phyloP scores from a whole-genome alignment of 2,888 invertebrate genomes.

The Morpho achilles region DNA sequence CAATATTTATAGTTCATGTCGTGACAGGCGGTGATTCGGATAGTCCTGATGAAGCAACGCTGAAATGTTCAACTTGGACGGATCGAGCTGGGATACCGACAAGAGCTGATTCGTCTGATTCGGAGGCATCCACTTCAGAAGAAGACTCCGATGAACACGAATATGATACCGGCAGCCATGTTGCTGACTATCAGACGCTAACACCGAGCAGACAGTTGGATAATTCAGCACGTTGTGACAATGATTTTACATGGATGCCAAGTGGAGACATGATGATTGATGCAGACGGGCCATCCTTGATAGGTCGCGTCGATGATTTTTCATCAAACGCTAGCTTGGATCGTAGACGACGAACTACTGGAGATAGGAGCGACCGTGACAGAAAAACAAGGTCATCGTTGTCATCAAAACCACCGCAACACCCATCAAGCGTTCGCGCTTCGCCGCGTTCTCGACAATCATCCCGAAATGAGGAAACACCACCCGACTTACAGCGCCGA shows the following conservation, averaged over 20 bases:
- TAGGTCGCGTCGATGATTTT: conserved; percentile 57
- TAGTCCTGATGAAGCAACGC: conserved; percentile 81
- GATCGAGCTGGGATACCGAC: conserved; percentile 62
- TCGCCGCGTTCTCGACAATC: conserved; percentile 61
- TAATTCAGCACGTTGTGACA: conserved; percentile 82
- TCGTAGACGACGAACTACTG: conserved; percentile 70
- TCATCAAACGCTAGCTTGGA: conserved; percentile 72
- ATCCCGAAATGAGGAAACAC: conserved; percentile 56
- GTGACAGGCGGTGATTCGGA: conserved; percentile 80
- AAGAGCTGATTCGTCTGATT: conserved; percentile 61
- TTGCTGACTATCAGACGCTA: conserved; percentile 79
- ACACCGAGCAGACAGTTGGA: conserved; percentile 68
- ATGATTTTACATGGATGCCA: conserved; percentile 84
- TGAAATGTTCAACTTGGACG: conserved; percentile 76
- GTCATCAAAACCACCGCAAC: conserved; percentile 73
- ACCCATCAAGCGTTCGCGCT: conserved; percentile 60
- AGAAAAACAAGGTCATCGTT: conserved; percentile 82
- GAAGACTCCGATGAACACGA: conserved; percentile 61
- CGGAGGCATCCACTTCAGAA: conserved; percentile 57
- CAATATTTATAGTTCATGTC: conserved; percentile 50
- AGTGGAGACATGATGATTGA: conserved; percentile 57
- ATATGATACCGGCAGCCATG: conserved; percentile 79
- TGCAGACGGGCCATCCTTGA: conserved; percentile 41
- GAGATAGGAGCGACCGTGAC: conserved; percentile 80
- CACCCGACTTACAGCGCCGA: conserved; percentile 64